Evolutionary conservation across 1,140 invertebrate genomes (phyloP), one percentile per base, ranked within the genome.

Genomic region (Megalopta genalis): DNA sequence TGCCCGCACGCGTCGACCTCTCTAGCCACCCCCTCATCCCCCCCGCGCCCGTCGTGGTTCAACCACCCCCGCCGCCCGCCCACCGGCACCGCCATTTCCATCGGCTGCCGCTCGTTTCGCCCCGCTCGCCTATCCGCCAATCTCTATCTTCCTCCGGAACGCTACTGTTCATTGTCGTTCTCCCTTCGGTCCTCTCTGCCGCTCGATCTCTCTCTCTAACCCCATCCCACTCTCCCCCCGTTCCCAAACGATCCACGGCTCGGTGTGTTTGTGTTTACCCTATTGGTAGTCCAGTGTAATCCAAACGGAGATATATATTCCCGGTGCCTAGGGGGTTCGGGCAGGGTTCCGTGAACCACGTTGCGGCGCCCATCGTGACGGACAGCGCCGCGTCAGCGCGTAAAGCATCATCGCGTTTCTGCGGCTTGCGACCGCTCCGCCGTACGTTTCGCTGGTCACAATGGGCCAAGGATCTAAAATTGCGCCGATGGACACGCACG

Each of bases 271-370:
- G 86, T 88, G 84, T 88, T 90, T 91, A 89, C 84, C 88, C 90
- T 88, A 91, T 92, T 90, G 90, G 88, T 90, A 88, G 86, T 88
- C 83, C 86, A 79, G 80, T 87, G 89, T 91, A 91, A 91, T 92
- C 89, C 92, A 90, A 89, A 88, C 87, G 66, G 77, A 83, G 73
- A 86, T 86, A 86, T 82, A 79, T 86, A 86, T 86, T 77, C 76
- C 32, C 57, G 75, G 67, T 67, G 71, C 54, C 72, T 73, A 65
- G 70, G 76, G 78, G 78, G 37, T 57, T 73, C 72, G 73, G 52
- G n/a, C 66, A 46, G 73, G 75, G 78, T 78, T 76, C 77, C 72
- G 82, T 84, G 84, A 80, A 76, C 78, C 80, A 80, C 85, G 80
- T 76, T 77, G 72, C 84, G 88, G 84, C 90, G 86, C 83, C 90